Percentiles rank a stretch among this genome's conserved stretches.
These are phyloP conservation scores for Diabrotica balteata DNA, from an alignment of 2,888 invertebrate species.

Conservation along the genomic window DNA sequence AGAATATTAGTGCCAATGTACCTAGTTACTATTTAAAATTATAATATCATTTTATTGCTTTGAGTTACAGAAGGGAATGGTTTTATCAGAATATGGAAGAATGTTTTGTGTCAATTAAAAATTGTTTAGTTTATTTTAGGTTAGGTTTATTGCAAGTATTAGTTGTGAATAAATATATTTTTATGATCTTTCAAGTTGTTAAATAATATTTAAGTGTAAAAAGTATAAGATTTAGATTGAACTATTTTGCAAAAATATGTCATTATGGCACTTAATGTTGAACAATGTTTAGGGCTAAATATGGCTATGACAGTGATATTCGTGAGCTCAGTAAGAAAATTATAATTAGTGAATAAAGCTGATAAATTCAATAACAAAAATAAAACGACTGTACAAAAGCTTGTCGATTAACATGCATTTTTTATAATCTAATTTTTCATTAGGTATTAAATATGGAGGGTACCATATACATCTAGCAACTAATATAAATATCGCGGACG, in stretches of 20 bases:
- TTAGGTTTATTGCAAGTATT: neutral
- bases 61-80: neutral
- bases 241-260: constrained; percentile 1
- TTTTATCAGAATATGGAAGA: too few relatives aligned
- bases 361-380: constrained; percentile 49
- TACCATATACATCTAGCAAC: constrained; percentile 61
- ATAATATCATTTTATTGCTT: constrained; percentile 2
- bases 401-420: constrained; percentile 60
- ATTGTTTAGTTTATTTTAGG: neutral
- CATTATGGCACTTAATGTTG: constrained; percentile 13
- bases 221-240: neutral
- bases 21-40: neutral
- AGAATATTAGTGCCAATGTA: constrained; percentile 21
- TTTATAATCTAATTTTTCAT: constrained; percentile 56
- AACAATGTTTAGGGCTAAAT: neutral
- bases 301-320: constrained; percentile 17
- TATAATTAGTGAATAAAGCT: constrained; percentile 45
- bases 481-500: constrained; percentile 47
- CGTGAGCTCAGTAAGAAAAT: constrained; percentile 16
- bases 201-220: neutral
- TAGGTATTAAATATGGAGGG: constrained; percentile 58
- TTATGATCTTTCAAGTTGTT: too few relatives aligned
- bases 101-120: neutral
- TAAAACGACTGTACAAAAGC: constrained; percentile 61
- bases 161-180: too few relatives aligned